Evolutionary conservation across 2,113 vertebrate genomes (phyloP), one percentile per base, ranked within the genome.

Genomic region (Chlorodrepanis virens): DNA sequence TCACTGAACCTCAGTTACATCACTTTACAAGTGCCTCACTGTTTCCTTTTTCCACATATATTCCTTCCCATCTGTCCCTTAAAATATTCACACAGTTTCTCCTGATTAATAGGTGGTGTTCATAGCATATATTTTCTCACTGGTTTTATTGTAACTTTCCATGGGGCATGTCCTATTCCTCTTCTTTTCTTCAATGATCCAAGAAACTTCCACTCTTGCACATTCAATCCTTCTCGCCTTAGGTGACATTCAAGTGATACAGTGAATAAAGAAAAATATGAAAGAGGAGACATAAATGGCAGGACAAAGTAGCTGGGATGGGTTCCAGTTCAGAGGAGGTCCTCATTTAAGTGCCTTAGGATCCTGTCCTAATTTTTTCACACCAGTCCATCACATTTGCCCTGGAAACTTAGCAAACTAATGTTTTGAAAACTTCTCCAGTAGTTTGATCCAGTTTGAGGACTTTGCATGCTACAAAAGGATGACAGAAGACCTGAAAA

Each of bases 61-160:
- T 76, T 86, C 50, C 45, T 50, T 89, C 49, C 56, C 45, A 60
- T 56, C 10, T 83, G 67, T 54, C 42, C 28, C 53, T 94, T 96
- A 91, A 93, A 94, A 91, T 53, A 81, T 39, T 80, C 49, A 83
- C 59, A 87, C 12, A n/a, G 19, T 79, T 71, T 90, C 84, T 76
- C 57, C 53, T 70, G n/a, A 37, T 53, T 87, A 74, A 75, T 50
- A 52, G 6, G 8, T 50, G 33, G 14, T 0, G 0, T 83, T 84
- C 45, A 57, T 20, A 54, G 7, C 20, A 39, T 6, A 3, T 21
- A 25, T 78, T 92, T 95, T 61, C 61, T 87, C 12, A 67, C 21
- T n/a, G 4, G 2, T 29, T 12, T 85, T 45, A 19, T 28, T 76
- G 15, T 23, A 71, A 28, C 11, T 84, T 89, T 71, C 44, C 22